Evolutionary conservation across 2,113 vertebrate genomes (phyloP), one percentile per base, ranked within the genome.

Genomic region (Rhynchomys soricoides): DNA sequence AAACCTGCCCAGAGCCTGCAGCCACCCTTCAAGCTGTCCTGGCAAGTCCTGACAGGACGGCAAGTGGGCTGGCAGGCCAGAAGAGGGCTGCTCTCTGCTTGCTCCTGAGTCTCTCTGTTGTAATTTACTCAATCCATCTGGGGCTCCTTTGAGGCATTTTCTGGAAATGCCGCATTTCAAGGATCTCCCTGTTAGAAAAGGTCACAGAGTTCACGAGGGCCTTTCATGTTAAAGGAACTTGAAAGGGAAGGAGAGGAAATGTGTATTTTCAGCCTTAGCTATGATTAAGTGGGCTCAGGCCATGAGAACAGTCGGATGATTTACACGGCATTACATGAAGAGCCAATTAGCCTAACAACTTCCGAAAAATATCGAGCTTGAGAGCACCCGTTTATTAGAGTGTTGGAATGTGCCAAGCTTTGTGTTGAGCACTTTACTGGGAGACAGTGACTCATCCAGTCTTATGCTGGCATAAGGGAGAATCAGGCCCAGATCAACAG

Each of bases 191-290:
- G 96, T 98, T 98, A 97, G 95, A 96, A 96, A 86, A 98, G 98
- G 98, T 98, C 98, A 98, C 98, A 97, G 98, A 98, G 98, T 98
- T 98, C 97, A 97, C 29, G 74, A 70, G 52, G 91, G 96, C 96
- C 98, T 98, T 98, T 98, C 98, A 98, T 98, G 98, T 98, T 96
- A 96, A 96, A 98, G 96, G 40, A 95, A 98, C 98, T 98, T 99
- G 98, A 98, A 99, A 98, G 98, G 98, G 98, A 98, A 98, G 96
- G 95, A 98, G 98, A 98, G 98, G 98, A 98, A 99, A 98, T 98
- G 98, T 98, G 93, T 98, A 98, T 98, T 98, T 99, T 96, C 88
- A 98, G 98, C 98, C 96, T 98, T 96, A 97, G 97, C 93, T 98
- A 94, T 98, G 98, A 98, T 98, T 98, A 98, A 98, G 94, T 98